Evolutionary conservation across 2,888 invertebrate genomes (phyloP), one percentile per base, ranked within the genome.

Genomic region (Lottia scabra): DNA sequence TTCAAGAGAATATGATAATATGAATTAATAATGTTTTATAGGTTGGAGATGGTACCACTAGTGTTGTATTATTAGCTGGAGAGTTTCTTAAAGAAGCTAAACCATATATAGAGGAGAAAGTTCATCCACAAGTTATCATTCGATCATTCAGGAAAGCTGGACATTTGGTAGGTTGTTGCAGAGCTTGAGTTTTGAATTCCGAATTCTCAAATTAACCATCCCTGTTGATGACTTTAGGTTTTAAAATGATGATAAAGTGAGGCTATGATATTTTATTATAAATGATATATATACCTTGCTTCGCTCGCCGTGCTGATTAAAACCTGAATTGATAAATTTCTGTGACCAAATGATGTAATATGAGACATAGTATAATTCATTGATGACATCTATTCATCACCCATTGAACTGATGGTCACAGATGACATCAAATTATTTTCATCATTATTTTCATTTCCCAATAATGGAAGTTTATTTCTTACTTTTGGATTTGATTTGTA

Each of bases 11-110:
- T n/a, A n/a, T n/a, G n/a, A n/a, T n/a, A n/a, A n/a, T n/a, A n/a
- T n/a, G n/a, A n/a, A n/a, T n/a, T n/a, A n/a, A n/a, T n/a, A n/a
- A n/a, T n/a, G n/a, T 67, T 26, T 66, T 68, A 23, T 71, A 96
- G 96, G 96, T 99, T 70, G 99, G 99, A 5, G 99, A 99, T 91
- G 99, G 99, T 10, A 99, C 99, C 13, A 99, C 99, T 0, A 97
- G 96, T 70, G 99, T 99, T 43, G 98, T 99, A 2, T 91, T 99
- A 74, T 90, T 99, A 68, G 97, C 99, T 45, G 97, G 97, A 16
- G 99, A 99, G 90, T 94, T 98, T 79, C 91, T 99, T 81, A 98
- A 97, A 90, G 95, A 97, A 87, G 92, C 97, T 80, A 99, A 99
- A 89, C 94, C 96, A 0, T 98, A 95, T 85, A 93, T 99, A 44